These are phyloP conservation scores for Stenichneumon culpator DNA, from an alignment of 2,888 invertebrate genomes.

Conservation along the genomic window DNA sequence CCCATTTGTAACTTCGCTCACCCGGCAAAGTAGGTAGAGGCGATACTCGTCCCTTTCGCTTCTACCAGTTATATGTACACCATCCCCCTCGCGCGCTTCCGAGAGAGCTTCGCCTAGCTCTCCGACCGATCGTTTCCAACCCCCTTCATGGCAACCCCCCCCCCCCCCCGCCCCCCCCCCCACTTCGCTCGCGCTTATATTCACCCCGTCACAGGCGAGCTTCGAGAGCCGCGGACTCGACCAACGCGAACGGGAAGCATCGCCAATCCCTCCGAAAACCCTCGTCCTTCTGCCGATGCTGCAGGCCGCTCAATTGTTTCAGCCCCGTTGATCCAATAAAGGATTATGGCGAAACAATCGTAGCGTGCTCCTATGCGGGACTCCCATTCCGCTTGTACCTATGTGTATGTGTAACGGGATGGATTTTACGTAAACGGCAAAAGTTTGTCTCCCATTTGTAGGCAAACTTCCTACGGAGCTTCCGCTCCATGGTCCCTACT, in stretches of 20 bases:
- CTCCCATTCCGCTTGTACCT: constrained; percentile 23
- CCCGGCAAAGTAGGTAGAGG: constrained; percentile 83
- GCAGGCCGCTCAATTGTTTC: constrained; percentile 83
- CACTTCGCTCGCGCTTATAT: constrained; percentile 54
- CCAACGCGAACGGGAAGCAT: constrained; percentile 21
- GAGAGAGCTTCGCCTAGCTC: constrained; percentile 21
- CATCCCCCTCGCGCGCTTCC: constrained; percentile 7
- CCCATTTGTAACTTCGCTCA: constrained; percentile 84
- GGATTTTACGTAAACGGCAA: constrained; percentile 71
- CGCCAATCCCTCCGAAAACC: constrained; percentile 24
- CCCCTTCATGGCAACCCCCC: no score
- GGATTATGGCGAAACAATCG: constrained; percentile 84
- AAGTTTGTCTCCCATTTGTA: constrained; percentile 58
- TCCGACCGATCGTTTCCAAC: constrained; percentile 51
- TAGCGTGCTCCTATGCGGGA: constrained; percentile 75
- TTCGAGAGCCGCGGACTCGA: constrained; percentile 21
- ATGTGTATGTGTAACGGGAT: constrained; percentile 48
- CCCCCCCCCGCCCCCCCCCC: not conserved
- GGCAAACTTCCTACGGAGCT: not conserved
- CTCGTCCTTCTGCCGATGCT: constrained; percentile 47
- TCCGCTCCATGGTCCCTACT: not conserved
- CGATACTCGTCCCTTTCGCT: constrained; percentile 66
- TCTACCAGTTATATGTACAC: constrained; percentile 20
- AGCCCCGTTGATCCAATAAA: constrained; percentile 85
- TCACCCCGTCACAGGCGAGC: constrained; percentile 48